Conservation (phyloP, 2,888 invertebrate genomes). For the Phlogophora meticulosa region DNA sequence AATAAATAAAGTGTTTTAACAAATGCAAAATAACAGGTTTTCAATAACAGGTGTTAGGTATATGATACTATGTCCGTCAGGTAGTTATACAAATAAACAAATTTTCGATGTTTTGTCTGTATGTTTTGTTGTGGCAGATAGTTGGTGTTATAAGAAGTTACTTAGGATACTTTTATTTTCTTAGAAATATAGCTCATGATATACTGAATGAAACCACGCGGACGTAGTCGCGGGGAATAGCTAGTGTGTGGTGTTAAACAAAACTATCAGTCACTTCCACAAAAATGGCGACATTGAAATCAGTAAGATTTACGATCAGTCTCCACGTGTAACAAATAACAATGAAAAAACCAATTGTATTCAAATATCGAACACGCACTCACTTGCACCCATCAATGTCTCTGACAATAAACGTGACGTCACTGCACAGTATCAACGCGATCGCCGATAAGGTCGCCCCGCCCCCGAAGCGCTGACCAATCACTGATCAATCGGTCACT, state of each 20-base stretch:
- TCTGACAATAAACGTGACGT: conserved; percentile 78
- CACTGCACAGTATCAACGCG: conserved; percentile 67
- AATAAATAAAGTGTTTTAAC: no score
- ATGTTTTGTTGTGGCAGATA: no score
- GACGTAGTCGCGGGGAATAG: no score
- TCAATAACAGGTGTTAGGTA: no score
- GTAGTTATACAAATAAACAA: no score
- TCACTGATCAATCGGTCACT: conserved; percentile 87
- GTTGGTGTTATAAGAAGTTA: no score
- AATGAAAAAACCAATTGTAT: conserved; percentile 52
- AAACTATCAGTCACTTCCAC: not conserved
- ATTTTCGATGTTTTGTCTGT: no score
- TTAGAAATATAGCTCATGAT: no score
- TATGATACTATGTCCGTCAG: no score
- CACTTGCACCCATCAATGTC: conserved; percentile 58
- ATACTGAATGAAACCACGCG: no score
- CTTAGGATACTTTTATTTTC: no score
- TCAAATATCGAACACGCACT: conserved; percentile 54
- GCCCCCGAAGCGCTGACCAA: conserved; percentile 85
- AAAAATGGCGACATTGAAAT: conserved; percentile 41
- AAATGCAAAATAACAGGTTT: no score
- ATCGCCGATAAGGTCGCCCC: conserved; percentile 82
- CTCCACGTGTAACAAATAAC: conserved; percentile 32
- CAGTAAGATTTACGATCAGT: conserved; percentile 22
- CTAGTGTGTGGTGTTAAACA: not conserved